A percentile compares a stretch with the other conserved stretches of the same genome.
These are phyloP conservation scores for Anolis apletophallus DNA, from an alignment of 2,797 vertebrate genomes.

Conservation along the genomic window DNA sequence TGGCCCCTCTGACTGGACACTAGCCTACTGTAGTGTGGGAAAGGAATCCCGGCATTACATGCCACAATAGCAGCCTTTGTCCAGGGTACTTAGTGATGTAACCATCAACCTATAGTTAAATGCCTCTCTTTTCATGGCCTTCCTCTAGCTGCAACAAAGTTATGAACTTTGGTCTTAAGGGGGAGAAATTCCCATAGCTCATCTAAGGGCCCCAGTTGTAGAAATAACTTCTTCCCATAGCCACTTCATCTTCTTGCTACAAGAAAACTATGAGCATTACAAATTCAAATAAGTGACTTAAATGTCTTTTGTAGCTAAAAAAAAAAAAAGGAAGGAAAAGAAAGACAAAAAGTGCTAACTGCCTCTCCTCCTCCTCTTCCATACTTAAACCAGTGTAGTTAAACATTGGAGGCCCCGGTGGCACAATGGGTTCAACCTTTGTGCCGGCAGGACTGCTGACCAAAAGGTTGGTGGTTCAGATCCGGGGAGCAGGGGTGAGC, in stretches of 20 bases:
- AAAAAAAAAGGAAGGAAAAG: too few species aligned
- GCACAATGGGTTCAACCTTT: too few species aligned
- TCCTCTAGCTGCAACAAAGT: accelerated
- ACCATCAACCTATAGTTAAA: background rate
- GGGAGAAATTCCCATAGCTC: background rate
- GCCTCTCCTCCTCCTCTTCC: too few species aligned
- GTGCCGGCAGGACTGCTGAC: too few species aligned
- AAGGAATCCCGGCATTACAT: background rate
- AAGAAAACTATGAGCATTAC: background rate
- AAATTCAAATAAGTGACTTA: background rate
- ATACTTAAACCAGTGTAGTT: background rate
- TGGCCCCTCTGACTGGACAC: constrained; percentile 17
- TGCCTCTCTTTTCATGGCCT: constrained; percentile 25
- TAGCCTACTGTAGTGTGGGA: background rate
- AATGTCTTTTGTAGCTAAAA: background rate
- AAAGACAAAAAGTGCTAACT: too few species aligned
- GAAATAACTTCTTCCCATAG: background rate
- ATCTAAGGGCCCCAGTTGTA: too few species aligned
- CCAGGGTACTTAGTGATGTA: background rate
- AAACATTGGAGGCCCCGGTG: too few species aligned
- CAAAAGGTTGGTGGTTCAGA: too few species aligned
- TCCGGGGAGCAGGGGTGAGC: too few species aligned
- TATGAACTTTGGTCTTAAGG: background rate
- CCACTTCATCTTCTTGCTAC: background rate
- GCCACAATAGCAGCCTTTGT: background rate